Base-by-base conservation (phyloP, 2,113 vertebrate species). In the Petrocephalus zakoni region DNA sequence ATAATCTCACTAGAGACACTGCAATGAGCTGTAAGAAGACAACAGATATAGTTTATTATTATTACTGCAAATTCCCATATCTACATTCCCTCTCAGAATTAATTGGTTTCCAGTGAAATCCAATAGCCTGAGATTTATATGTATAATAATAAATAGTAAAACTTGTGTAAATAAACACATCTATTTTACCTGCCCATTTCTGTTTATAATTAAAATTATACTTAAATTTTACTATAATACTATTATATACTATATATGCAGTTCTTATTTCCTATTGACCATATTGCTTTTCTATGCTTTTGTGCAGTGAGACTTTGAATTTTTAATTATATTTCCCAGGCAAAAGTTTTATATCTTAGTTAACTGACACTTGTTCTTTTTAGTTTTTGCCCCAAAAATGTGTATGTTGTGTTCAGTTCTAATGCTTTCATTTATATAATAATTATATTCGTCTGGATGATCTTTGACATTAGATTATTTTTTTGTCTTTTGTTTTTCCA, bases 141-240 rank as follows among this genome's bases (percentile, higher is more conserved):
- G 11, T 68, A 29, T 68, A 29, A 68, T 68, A 68, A 29, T 42
- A 42, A 42, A 42, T 42, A 42, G n/a, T 64, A 64, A 53, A 25
- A n/a, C 49, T 85, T 82, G 19, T 37, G 15, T 82, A 46, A 82
- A 82, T 82, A 81, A 37, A 82, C 15, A 19, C 46, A 81, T 82
- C 46, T 82, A 10, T 82, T 47, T 82, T 82, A 46, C 46, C 78
- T 82, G 78, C 78, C 78, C 78, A 84, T 42, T 78, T 42, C 34
- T 78, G 34, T 49, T 84, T 84, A 42, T 83, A 83, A 47, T 83
- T 83, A 49, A 49, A 52, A 85, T 85, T 85, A 29, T 86, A 15
- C n/a, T 15, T 86, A 42, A 21, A 37, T 37, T 17, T 56, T 42
- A 4, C 46, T 84, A 19, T n/a, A 29, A 29, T 68, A 64, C 9